These are phyloP conservation scores for Baccha elongata DNA, from an alignment of 2,888 invertebrate species.

Conservation along the genomic window DNA sequence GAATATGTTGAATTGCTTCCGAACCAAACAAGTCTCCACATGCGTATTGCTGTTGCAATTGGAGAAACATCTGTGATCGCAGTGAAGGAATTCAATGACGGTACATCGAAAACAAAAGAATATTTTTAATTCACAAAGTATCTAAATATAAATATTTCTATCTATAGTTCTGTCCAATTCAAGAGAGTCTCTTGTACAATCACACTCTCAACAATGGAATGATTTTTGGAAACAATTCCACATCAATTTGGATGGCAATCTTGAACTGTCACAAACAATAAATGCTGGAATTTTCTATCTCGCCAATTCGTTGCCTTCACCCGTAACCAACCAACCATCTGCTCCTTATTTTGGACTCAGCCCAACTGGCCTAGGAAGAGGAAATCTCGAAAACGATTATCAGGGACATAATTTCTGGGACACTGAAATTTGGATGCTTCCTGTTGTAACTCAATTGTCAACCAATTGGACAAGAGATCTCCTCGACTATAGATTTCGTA, in stretches of 20 bases:
- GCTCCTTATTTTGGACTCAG: conserved; percentile 84
- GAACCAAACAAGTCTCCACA: conserved; percentile 76
- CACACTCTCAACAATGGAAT: conserved; percentile 83
- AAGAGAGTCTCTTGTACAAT: conserved; percentile 82
- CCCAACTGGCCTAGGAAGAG: conserved; percentile 84
- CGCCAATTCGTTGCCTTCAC: conserved; percentile 84
- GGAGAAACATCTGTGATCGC: conserved; percentile 84
- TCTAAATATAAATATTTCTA: no score
- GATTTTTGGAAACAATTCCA: conserved; percentile 83
- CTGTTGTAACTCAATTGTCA: conserved; percentile 83
- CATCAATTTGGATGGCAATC: conserved; percentile 83
- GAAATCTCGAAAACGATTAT: conserved; percentile 79
- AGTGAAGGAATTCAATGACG: conserved; percentile 79
- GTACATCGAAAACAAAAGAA: no score
- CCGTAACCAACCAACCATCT: conserved; percentile 82
- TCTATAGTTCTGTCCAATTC: conserved; percentile 75
- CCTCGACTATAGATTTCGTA: conserved; percentile 84
- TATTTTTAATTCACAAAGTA: no score
- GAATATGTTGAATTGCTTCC: conserved; percentile 75
- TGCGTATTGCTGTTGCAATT: conserved; percentile 84
- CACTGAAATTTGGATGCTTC: conserved; percentile 86
- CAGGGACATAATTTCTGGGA: conserved; percentile 87
- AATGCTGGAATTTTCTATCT: conserved; percentile 85
- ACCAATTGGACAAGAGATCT: conserved; percentile 83
- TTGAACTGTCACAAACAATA: conserved; percentile 82